Base-by-base conservation (phyloP, 2,888 invertebrate genomes). In the Amphipyra tragopoginis region DNA sequence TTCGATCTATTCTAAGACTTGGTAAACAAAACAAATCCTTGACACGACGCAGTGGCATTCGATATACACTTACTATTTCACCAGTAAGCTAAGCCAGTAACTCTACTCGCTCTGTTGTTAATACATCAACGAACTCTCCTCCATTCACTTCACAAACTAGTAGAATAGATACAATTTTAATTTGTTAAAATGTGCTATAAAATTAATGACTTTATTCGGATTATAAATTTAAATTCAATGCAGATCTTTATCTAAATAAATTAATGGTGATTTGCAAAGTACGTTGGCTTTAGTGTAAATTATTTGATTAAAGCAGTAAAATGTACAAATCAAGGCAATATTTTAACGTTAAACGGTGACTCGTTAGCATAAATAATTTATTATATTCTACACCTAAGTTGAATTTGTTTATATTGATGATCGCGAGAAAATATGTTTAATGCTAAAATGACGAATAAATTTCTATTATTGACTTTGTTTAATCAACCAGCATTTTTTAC, bases 21-120 rank as follows among this genome's bases (percentile, higher is more conserved):
- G 7, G 64, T 74, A 67, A 72, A 79, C 63, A 81, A 77, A 76
- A 75, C 71, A 54, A 61, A 72, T 10, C 81, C 81, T 83, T 83
- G 82, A 81, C 79, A 72, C 44, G 55, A 51, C 55, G 65, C 66
- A 75, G 62, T 74, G 64, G 58, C 74, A 79, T 78, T 81, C 75
- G 52, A 36, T 36, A 36, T 58, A 65, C 74, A 66, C 67, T 72
- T 74, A 79, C 67, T 80, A 65, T 82, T 80, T 74, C 64, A 75
- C 66, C 49, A 42, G 63, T 66, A 57, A 62, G 59, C 75, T 77
- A 64, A 77, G 69, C 72, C 72, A 65, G 69, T 74, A 68, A 77
- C 74, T 77, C 65, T 72, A 66, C 65, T 71, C 66, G 65, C 70
- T 67, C 49, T 47, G 45, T 72, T 67, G 69, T 73, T 81, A 80